These are phyloP conservation scores for Vulpes lagopus DNA, from an alignment of 2,113 vertebrate species.

Conservation along the genomic window DNA sequence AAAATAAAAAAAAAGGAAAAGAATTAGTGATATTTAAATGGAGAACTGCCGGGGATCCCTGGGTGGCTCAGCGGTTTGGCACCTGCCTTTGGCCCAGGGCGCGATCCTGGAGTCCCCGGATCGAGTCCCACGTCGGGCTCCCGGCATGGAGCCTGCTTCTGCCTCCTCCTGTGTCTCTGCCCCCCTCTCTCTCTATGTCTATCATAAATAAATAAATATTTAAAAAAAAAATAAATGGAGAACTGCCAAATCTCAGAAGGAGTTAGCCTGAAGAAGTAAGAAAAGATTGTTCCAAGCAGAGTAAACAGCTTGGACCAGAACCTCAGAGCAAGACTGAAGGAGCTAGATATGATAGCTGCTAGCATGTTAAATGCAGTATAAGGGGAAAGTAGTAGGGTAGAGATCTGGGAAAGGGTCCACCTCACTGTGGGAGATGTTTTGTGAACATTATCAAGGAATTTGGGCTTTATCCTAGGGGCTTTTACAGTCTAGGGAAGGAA, in stretches of 20 bases:
- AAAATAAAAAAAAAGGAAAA: too few relatives aligned
- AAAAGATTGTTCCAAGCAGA: neutral
- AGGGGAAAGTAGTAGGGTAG: neutral
- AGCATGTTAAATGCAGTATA: neutral
- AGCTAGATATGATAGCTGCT: neutral
- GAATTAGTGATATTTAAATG: neutral
- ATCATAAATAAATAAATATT: too few relatives aligned
- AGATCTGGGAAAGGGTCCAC: neutral
- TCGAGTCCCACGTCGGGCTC: too few relatives aligned
- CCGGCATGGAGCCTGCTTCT: too few relatives aligned
- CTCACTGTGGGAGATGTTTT: neutral
- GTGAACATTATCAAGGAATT: conserved; percentile 8
- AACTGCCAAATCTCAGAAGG: neutral
- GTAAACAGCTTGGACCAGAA: neutral
- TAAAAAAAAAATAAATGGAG: too few relatives aligned
- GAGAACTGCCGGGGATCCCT: too few relatives aligned
- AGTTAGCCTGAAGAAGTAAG: neutral
- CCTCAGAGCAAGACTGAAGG: conserved; percentile 22
- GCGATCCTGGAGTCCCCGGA: too few relatives aligned
- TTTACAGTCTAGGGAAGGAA: neutral
- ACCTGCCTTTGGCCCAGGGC: too few relatives aligned
- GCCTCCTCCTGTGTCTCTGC: too few relatives aligned
- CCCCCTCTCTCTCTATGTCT: too few relatives aligned
- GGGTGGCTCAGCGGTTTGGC: too few relatives aligned
- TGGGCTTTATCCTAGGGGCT: neutral